phyloP scores from a whole-genome alignment of 2,113 vertebrate genomes.

The Nibea coibor region DNA sequence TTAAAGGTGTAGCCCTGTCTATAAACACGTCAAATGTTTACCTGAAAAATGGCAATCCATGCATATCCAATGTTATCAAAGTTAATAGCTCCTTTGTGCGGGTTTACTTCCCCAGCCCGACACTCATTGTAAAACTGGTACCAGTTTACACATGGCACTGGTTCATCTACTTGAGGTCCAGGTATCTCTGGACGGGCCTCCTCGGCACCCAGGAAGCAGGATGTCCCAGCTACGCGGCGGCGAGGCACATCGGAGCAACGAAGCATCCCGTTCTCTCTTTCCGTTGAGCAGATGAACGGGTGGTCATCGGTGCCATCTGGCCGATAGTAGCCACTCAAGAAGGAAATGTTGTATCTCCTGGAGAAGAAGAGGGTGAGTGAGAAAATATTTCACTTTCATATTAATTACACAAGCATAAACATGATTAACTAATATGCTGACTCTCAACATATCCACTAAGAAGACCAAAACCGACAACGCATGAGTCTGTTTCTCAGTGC shows the following conservation, averaged over 20 bases:
- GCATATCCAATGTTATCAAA: constrained; percentile 99
- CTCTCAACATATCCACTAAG: not conserved
- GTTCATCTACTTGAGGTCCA: constrained; percentile 9
- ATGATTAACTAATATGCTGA: not conserved
- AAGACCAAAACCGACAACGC: not conserved
- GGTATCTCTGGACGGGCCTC: constrained; percentile 69
- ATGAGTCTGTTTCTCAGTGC: not conserved
- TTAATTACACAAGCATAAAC: not conserved
- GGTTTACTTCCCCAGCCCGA: constrained; percentile 91
- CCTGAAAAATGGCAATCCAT: constrained; percentile 99
- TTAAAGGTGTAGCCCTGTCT: not conserved
- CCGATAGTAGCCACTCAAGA: constrained; percentile 91
- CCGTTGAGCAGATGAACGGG: constrained; percentile 95
- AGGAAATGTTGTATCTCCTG: constrained; percentile 92
- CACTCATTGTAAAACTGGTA: constrained; percentile 95
- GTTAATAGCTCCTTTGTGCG: constrained; percentile 97
- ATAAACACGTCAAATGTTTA: constrained; percentile 60
- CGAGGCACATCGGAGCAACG: constrained; percentile 90
- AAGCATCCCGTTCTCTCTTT: constrained; percentile 95
- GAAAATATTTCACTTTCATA: not conserved
- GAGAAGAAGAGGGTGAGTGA: not conserved
- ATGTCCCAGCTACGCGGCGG: constrained; percentile 86
- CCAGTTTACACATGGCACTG: constrained; percentile 92
- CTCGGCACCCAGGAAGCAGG: constrained; percentile 86
- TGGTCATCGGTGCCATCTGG: constrained; percentile 91